phyloP scores from a whole-genome alignment of 1,140 invertebrate genomes.

The Kradibia gibbosae region DNA sequence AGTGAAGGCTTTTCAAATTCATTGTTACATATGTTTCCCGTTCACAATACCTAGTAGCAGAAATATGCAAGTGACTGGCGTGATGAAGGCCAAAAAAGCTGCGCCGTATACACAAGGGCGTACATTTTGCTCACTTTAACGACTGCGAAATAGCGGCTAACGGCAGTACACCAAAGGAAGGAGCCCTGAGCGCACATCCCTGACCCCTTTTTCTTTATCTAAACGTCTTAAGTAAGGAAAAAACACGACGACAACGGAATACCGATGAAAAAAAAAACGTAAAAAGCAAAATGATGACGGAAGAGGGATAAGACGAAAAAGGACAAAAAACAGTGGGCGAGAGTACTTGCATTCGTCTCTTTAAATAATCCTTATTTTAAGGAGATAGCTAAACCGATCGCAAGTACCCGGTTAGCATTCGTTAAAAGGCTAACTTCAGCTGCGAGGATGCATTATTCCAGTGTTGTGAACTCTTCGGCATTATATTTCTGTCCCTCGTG shows the following conservation, averaged over 20 bases:
- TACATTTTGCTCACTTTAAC: constrained; percentile 10
- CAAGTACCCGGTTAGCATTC: no score
- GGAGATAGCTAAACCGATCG: no score
- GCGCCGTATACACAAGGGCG: background rate
- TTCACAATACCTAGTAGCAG: background rate
- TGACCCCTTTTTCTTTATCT: constrained; percentile 22
- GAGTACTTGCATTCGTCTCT: background rate
- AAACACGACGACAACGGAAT: background rate
- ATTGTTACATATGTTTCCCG: constrained; percentile 7
- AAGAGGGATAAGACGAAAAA: background rate
- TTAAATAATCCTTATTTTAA: background rate
- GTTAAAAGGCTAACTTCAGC: no score
- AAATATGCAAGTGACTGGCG: background rate
- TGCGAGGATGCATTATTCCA: no score
- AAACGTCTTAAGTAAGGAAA: background rate
- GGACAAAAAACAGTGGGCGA: background rate
- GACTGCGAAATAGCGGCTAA: background rate
- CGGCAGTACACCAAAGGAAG: constrained; percentile 26
- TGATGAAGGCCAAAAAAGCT: background rate
- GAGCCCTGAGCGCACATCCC: constrained; percentile 3
- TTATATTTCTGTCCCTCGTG: no score
- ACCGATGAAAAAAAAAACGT: background rate
- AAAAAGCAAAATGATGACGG: no score
- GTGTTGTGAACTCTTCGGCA: no score
- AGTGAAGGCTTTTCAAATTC: background rate